Base-by-base conservation (phyloP, 2,888 invertebrate genomes). In the Criorhina ranunculi region DNA sequence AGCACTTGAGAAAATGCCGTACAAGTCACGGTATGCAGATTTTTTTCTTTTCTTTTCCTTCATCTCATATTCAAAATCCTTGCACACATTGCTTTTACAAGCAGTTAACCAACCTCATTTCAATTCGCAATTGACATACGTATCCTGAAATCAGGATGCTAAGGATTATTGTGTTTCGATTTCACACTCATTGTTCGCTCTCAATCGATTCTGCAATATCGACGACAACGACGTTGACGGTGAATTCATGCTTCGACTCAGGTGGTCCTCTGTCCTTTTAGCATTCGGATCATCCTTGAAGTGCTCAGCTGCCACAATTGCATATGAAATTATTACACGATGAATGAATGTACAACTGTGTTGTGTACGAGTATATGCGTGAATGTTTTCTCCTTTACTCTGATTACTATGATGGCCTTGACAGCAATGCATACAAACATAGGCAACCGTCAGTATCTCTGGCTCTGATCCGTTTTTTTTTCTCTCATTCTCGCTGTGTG, bases 251-350 rank as follows among this genome's bases (percentile, higher is more conserved):
- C 35, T 7, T 1, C 8, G 60, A 29, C 62, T 49, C 78, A 80
- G 64, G 59, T 76, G 69, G 35, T 42, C 44, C 29, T 62, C 66
- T 67, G 72, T 46, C 44, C 46, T 80, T 76, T 85, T 80, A 15
- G 70, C 24, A 64, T 66, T 75, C 57, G 53, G 66, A 53, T 70
- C 55, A 85, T 85, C 85, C 85, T 76, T 85, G 76, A 80, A 80
- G 80, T 80, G 85, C 59, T 85, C 75, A 76, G 66, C 64, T 80
- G 85, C 80, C 80, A 70, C 80, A 85, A 85, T 85, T 75, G 80
- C 80, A 85, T 85, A 80, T 80, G 75, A 85, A 85, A 85, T 85
- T 85, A 76, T 85, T 85, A 85, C 85, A 80, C 75, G 80, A 78
- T 72, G 78, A 78, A 80, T 76, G 75, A 53, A 80, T 60, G 79